A percentile compares a stretch with the other conserved stretches of the same genome.
Evolutionary conservation across 2,888 invertebrate genomes (phyloP).

Genomic region (Chrysotoxum bicinctum): DNA sequence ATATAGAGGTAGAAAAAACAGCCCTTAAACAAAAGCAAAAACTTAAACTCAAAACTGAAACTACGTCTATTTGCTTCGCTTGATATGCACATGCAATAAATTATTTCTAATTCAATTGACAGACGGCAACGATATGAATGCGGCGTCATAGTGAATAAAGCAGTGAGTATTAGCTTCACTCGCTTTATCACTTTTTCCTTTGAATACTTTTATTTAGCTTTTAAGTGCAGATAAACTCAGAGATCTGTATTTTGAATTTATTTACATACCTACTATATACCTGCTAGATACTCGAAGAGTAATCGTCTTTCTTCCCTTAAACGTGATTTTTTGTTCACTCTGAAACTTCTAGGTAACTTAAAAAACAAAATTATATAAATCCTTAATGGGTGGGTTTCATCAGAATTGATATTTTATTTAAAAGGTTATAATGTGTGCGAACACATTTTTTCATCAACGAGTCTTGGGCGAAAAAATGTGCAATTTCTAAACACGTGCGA

Average conservation of each 20-base stretch:
- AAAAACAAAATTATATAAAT: neutral
- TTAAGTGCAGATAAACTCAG: slow-evolving; percentile 13
- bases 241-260: neutral
- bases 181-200: neutral
- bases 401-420: neutral
- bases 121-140: slow-evolving; percentile 45
- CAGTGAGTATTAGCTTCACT: neutral
- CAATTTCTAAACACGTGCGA: slow-evolving; percentile 27
- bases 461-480: slow-evolving; percentile 34
- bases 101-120: slow-evolving; percentile 67
- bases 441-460: slow-evolving; percentile 19
- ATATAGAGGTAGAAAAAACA: neutral
- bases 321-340: neutral
- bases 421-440: slow-evolving; percentile 5
- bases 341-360: neutral
- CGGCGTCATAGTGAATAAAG: neutral
- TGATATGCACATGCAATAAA: slow-evolving; percentile 58
- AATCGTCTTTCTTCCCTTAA: neutral
- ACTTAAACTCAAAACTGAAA: slow-evolving; percentile 9
- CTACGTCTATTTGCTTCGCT: slow-evolving; percentile 31
- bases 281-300: neutral
- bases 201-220: neutral
- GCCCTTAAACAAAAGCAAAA: slow-evolving; percentile 12
- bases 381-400: neutral
- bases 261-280: too few relatives aligned